Conservation (phyloP, 35 echinoderm and acorn worm genomes). For the Apostichopus parvimensis region DNA sequence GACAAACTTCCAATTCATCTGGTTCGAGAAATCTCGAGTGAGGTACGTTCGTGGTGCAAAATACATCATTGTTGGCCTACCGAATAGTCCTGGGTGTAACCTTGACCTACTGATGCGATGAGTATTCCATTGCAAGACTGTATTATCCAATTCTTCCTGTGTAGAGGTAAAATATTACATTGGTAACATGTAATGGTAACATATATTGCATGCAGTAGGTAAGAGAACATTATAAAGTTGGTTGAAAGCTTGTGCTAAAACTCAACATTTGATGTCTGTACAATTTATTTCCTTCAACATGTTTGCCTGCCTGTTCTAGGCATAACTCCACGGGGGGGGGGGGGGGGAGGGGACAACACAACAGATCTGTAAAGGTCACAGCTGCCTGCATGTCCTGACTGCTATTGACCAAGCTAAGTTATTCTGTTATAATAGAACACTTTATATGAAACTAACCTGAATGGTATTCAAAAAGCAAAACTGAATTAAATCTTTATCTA, state of each 20-base stretch:
- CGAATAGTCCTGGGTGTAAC: not conserved
- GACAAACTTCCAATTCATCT: slow-evolving; percentile 38
- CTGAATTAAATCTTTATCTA: slow-evolving; percentile 35
- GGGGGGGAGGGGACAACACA: not conserved
- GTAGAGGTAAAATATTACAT: not conserved
- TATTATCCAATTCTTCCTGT: slow-evolving; percentile 28
- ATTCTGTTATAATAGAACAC: no score
- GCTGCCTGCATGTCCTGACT: no score
- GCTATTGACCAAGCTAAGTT: no score
- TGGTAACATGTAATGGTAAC: no score
- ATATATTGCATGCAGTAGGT: no score
- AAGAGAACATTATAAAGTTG: no score
- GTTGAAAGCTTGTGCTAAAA: no score
- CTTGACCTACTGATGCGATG: slow-evolving; percentile 32
- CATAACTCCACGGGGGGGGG: not conserved
- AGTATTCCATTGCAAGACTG: slow-evolving; percentile 33
- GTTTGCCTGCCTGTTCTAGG: no score
- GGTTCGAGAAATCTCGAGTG: not conserved
- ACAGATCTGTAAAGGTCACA: no score
- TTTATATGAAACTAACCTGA: not conserved
- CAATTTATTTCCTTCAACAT: no score
- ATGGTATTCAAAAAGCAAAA: slow-evolving; percentile 42
- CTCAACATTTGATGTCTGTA: no score
- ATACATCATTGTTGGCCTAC: slow-evolving; percentile 43
- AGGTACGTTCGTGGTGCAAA: slow-evolving; percentile 3